Conservation (phyloP, 2,797 vertebrate species). For the Xiphophorus birchmanni region DNA sequence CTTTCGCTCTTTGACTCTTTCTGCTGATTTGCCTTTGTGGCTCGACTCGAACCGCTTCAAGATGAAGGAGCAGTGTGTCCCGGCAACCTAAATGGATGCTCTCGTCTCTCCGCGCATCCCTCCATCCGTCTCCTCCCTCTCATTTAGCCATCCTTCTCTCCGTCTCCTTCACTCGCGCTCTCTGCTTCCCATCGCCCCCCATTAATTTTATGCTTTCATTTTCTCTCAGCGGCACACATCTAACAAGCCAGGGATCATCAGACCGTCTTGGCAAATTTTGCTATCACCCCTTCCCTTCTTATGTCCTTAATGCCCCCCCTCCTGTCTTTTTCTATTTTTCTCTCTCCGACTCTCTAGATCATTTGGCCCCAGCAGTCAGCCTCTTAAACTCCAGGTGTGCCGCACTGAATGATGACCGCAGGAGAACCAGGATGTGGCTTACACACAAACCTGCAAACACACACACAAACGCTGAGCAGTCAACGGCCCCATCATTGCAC, state of each 20-base stretch:
- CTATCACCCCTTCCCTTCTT: slow-evolving; percentile 11
- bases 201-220: slow-evolving; percentile 42
- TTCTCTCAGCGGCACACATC: slow-evolving; percentile 28
- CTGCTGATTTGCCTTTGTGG: slow-evolving; percentile 26
- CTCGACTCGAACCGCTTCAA: slow-evolving; percentile 29
- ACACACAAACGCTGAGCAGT: slow-evolving; percentile 11
- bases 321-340: slow-evolving; percentile 9
- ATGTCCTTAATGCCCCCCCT: slow-evolving; percentile 16
- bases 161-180: slow-evolving; percentile 1
- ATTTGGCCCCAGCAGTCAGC: slow-evolving; percentile 55
- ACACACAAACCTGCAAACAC: slow-evolving; percentile 10
- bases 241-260: neutral
- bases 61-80: slow-evolving; percentile 46
- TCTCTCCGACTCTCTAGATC: slow-evolving; percentile 36
- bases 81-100: slow-evolving; percentile 44
- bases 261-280: slow-evolving; percentile 30
- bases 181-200: slow-evolving; percentile 12
- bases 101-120: slow-evolving; percentile 40
- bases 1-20: slow-evolving; percentile 12
- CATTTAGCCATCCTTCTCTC: slow-evolving; percentile 40
- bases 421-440: slow-evolving; percentile 24
- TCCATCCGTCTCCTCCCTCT: slow-evolving; percentile 46
- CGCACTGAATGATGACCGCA: slow-evolving; percentile 58
- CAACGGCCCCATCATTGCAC: slow-evolving; percentile 35
- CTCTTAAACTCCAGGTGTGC: slow-evolving; percentile 61